Evolutionary conservation across 2,888 invertebrate genomes (phyloP), one percentile per base, ranked within the genome.

Genomic region (Limnephilus lunatus): DNA sequence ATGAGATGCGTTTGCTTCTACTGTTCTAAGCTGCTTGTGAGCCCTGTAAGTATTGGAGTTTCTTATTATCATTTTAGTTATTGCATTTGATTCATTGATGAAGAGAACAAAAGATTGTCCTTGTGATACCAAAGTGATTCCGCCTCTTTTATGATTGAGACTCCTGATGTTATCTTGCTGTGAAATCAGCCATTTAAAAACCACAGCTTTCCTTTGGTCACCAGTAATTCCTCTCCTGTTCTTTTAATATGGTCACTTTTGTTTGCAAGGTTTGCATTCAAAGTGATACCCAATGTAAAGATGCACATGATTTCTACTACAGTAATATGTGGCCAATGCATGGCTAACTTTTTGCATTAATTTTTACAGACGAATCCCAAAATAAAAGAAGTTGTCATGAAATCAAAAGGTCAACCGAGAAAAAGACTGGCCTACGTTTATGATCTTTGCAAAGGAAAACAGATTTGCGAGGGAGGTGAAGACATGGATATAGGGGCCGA

Each of bases 1-100:
- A 96, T 99, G n/a, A 97, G 99, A 95, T 99, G 99, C 95, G 99
- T 99, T 35, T 99, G 99, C 95, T 99, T 99, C 95, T 99, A 99
- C 95, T 99, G 99, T 95, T 99, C 99, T 86, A 99, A 99, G 95
- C 96, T 99, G 94, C 97, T 99, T 94, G 98, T 99, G 92, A 99
- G 98, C 94, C 98, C 99, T 82, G 98, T 98, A 96, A 98, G 98
- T 97, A 95, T 92, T 81, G 81, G 19, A 82, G 82, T 14, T 82
- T 82, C 14, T 82, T 32, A 19, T 82, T 32, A 68, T 9, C n/a
- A 7, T 68, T 25, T 68, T 68, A n/a, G 25, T n/a, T n/a, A 68
- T 68, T n/a, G 25, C 7, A 68, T 68, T 68, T 68, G 5, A 68
- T 19, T 68, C 25, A 19, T 25, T n/a, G 7, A 68, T n/a, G 19